phyloP scores from a whole-genome alignment of 2,888 invertebrate species.

The Cylloceria caligata region DNA sequence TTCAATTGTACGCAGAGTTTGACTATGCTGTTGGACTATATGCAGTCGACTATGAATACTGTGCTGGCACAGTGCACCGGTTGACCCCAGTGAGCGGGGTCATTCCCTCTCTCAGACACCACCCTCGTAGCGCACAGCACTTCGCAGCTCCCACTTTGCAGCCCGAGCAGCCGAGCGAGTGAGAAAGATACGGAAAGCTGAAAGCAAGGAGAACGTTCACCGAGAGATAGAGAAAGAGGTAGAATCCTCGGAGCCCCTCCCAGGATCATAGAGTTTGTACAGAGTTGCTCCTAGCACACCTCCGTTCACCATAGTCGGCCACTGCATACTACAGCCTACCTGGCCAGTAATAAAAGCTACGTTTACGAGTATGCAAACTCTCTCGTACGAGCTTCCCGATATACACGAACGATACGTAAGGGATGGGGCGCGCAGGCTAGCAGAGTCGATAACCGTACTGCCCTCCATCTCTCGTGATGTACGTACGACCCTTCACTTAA shows the following conservation, averaged over 20 bases:
- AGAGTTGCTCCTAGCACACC: conserved; percentile 26
- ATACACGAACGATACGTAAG: conserved; percentile 11
- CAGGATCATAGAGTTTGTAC: conserved; percentile 51
- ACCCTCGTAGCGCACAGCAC: conserved; percentile 71
- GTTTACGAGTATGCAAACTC: conserved; percentile 75
- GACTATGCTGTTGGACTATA: conserved; percentile 52
- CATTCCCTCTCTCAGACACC: conserved; percentile 80
- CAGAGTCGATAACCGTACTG: conserved; percentile 64
- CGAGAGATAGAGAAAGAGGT: conserved; percentile 48
- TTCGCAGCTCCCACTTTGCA: conserved; percentile 62
- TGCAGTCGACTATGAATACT: conserved; percentile 53
- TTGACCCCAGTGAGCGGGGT: conserved; percentile 81
- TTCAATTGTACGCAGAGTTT: conserved; percentile 46
- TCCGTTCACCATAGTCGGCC: conserved; percentile 53
- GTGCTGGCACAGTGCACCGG: conserved; percentile 77
- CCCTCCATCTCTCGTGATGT: conserved; percentile 55
- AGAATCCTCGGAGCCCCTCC: conserved; percentile 39
- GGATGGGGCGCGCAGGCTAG: conserved; percentile 21
- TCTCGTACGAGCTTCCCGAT: conserved; percentile 56
- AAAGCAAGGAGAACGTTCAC: conserved; percentile 23
- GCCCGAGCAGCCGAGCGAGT: conserved; percentile 40
- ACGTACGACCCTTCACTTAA: conserved; percentile 37
- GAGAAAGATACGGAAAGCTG: conserved; percentile 36
- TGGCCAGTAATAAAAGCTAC: conserved; percentile 73
- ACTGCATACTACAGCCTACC: conserved; percentile 68